phyloP scores from a whole-genome alignment of 2,797 vertebrate species.

The Coregonus suidteri region DNA sequence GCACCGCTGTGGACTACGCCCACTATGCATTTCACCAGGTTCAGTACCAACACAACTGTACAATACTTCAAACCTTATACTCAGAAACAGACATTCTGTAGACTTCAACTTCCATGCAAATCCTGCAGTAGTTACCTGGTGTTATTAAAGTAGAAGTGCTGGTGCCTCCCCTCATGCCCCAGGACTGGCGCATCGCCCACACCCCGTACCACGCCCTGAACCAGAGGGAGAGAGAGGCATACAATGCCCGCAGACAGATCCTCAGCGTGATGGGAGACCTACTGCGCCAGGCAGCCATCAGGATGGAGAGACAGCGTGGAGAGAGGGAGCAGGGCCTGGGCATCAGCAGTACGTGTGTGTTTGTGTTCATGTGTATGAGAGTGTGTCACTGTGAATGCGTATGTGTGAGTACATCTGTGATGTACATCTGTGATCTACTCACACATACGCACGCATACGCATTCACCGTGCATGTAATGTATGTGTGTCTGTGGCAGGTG shows the following conservation, averaged over 20 bases:
- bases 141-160: neutral
- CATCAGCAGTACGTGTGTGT: constrained; percentile 40
- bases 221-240: constrained; percentile 66
- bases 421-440: too few relatives aligned
- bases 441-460: too few relatives aligned
- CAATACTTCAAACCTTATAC: too few relatives aligned
- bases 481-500: constrained; percentile 35
- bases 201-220: constrained; percentile 76
- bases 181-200: constrained; percentile 77
- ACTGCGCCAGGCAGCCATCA: constrained; percentile 55
- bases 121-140: neutral
- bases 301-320: constrained; percentile 59
- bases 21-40: constrained; percentile 82
- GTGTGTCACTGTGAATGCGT: neutral
- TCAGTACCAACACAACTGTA: constrained; percentile 15
- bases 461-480: neutral
- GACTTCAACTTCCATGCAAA: neutral
- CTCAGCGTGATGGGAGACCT: constrained; percentile 74
- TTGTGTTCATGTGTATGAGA: neutral
- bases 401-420: neutral
- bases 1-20: constrained; percentile 83
- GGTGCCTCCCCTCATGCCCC: constrained; percentile 9
- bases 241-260: constrained; percentile 66
- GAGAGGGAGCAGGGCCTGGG: constrained; percentile 23
- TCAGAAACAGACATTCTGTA: too few relatives aligned